A percentile compares a stretch with the other conserved stretches of the same genome.
phyloP scores from a whole-genome alignment of 35 echinoderm and acorn worm species.

The Apostichopus parvimensis region DNA sequence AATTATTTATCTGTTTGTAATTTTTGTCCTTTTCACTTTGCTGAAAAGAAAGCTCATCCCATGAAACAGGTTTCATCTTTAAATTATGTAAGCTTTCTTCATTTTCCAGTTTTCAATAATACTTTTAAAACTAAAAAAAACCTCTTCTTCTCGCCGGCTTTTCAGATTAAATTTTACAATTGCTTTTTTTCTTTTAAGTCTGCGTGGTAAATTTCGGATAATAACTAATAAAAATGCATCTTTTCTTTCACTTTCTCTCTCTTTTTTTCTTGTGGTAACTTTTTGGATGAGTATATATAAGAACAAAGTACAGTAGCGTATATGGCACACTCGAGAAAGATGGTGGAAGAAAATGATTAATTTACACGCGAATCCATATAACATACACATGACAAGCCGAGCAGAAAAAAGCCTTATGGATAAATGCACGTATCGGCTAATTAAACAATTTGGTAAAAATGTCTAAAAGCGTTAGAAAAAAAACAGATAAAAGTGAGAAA shows the following conservation, averaged over 20 bases:
- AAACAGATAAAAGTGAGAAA: neutral
- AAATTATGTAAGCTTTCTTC: constrained; percentile 9
- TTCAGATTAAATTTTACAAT: constrained; percentile 24
- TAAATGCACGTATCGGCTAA: neutral
- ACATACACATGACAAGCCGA: neutral
- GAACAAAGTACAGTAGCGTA: neutral
- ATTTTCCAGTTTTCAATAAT: constrained; percentile 8
- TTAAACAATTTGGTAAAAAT: constrained; percentile 15
- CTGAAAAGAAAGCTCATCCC: neutral
- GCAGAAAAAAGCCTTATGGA: constrained; percentile 15
- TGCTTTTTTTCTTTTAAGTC: constrained; percentile 10
- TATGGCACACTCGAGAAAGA: neutral
- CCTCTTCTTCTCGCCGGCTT: neutral
- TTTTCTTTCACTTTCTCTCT: neutral
- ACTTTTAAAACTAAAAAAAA: neutral
- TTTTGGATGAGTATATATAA: neutral
- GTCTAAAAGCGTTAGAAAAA: neutral
- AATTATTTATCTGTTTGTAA: neutral
- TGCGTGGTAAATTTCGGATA: neutral
- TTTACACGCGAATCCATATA: neutral
- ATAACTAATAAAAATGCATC: neutral
- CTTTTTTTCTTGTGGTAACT: neutral
- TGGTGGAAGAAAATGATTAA: neutral
- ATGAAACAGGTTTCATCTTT: constrained; percentile 3
- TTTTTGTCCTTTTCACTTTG: neutral